A percentile compares a stretch with the other conserved stretches of the same genome.
These are phyloP conservation scores for Butastur rufipennis DNA, from an alignment of 2,113 vertebrate genomes.

Conservation along the genomic window DNA sequence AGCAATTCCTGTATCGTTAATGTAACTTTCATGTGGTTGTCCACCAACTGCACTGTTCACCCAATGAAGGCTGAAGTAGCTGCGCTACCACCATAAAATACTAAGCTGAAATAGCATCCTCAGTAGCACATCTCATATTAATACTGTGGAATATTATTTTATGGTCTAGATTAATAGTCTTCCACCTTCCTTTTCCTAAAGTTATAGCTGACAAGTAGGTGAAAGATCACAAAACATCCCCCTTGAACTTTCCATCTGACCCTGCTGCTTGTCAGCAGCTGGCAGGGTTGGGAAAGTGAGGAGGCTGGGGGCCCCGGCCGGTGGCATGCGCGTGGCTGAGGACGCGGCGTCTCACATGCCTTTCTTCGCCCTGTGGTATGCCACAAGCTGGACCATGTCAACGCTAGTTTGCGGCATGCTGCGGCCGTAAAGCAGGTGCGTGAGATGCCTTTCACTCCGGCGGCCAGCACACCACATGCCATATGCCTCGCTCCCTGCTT, in stretches of 20 bases:
- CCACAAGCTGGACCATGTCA: conserved; percentile 20
- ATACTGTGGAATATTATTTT: background rate
- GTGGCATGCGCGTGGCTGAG: background rate
- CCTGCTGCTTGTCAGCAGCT: background rate
- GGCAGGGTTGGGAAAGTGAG: background rate
- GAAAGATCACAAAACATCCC: background rate
- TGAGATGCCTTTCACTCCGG: background rate
- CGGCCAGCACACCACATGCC: background rate
- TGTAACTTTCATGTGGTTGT: background rate
- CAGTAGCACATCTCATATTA: background rate
- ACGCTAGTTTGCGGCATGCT: background rate
- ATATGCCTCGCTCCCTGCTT: fast-evolving
- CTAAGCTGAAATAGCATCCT: background rate
- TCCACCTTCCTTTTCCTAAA: background rate
- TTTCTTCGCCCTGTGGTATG: conserved; percentile 11
- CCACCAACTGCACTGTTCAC: background rate
- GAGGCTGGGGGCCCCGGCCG: background rate
- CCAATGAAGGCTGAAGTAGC: background rate
- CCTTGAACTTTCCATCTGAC: background rate
- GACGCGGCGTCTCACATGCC: background rate
- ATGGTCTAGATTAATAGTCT: background rate
- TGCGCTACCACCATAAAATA: background rate
- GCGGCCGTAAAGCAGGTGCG: conserved; percentile 19
- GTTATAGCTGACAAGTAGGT: background rate
- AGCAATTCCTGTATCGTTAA: background rate